Base-by-base conservation (phyloP, 1,140 invertebrate species). In the Holotrichia oblita region DNA sequence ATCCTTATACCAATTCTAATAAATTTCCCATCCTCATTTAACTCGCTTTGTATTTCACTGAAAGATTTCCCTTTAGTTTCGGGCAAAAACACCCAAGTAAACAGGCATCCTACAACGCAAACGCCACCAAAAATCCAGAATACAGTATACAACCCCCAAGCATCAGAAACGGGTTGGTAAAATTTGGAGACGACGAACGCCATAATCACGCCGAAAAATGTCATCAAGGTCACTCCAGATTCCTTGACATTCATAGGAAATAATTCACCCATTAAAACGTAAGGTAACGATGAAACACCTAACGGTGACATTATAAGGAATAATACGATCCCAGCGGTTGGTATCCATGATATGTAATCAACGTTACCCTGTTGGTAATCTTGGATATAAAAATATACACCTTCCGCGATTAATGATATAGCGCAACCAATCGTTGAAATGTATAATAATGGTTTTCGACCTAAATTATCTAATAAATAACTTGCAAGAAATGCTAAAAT, bases 101-200 rank as follows among this genome's bases (percentile, higher is more conserved):
- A 92, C 7, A 88, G 80, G 2, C 90, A 84, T 0, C 91, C 91
- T 0, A 88, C 7, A 69, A 89, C 89, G 14, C 89, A 90, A 20
- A 89, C 86, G n/a, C 81, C 20, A 0, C 89, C 89, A 77, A 91
- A 92, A 78, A 88, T 88, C 84, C 88, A 89, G 78, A 91, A 91
- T 0, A 89, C 87, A 0, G 88, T 86, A 73, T 90, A 90, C 77
- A 90, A 86, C 2, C 90, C 90, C 17, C 87, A 88, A 2, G 79
- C 79, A 73, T 91, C 89, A 3, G 89, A 87, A 0, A 91, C 83
- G 6, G 79, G 79, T 74, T 91, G 89, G 87, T 93, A 96, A 78
- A 92, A 90, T 83, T 92, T 92, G 40, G 93, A 93, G 12, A 93
- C 89, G 3, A 94, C 83, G 82, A 95, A 95, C 74, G 92, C 91